Evolutionary conservation across 2,888 invertebrate species (phyloP).

Genomic region (Amaurobius ferox): DNA sequence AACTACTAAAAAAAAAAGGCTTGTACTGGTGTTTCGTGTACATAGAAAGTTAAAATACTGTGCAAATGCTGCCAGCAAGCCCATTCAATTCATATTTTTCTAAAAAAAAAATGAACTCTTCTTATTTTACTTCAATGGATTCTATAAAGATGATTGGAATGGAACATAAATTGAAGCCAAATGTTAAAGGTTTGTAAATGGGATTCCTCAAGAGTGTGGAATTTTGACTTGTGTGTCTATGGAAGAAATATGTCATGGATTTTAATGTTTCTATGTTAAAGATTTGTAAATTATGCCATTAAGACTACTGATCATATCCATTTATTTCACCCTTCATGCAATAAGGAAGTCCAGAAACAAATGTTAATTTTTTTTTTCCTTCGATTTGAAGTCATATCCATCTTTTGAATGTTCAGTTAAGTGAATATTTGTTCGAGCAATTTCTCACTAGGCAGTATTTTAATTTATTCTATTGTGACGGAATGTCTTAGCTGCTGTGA

Average conservation of each 20-base stretch:
- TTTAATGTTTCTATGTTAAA: slow-evolving; percentile 66
- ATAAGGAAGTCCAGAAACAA: slow-evolving; percentile 1
- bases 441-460: background rate
- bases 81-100: slow-evolving; percentile 67
- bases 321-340: slow-evolving; percentile 19
- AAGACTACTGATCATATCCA: slow-evolving; percentile 27
- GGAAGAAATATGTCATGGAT: slow-evolving; percentile 24
- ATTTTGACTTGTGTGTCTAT: slow-evolving; percentile 8
- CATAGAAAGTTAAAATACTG: slow-evolving; percentile 30
- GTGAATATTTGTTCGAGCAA: background rate
- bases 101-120: slow-evolving; percentile 24
- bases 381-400: background rate
- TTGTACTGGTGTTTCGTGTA: slow-evolving; percentile 40
- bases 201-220: too few relatives aligned
- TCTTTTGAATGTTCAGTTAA: background rate
- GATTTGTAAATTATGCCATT: slow-evolving; percentile 42
- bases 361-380: background rate
- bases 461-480: background rate
- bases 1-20: background rate
- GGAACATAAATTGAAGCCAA: background rate
- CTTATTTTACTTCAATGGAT: background rate
- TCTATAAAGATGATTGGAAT: background rate
- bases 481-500: background rate
- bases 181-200: slow-evolving; percentile 5
- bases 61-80: slow-evolving; percentile 34